Evolutionary conservation across 2,113 vertebrate genomes (phyloP), one percentile per base, ranked within the genome.

Genomic region (Addax nasomaculatus): DNA sequence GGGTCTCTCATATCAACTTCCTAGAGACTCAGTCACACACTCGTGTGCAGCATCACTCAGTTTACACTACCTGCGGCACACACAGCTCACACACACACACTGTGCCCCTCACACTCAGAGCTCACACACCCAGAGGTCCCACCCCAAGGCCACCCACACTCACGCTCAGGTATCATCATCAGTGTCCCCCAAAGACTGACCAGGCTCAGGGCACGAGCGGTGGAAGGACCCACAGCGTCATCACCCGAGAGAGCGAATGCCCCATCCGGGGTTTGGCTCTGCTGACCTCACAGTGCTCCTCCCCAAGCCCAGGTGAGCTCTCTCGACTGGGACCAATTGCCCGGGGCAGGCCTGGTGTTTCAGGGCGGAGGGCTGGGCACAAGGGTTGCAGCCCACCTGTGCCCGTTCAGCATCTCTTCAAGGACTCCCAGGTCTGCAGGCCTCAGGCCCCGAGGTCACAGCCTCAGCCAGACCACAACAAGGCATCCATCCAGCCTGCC

Each of bases 31-130:
- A 1, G 30, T 7, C 11, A 36, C 51, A 12, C 30, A 1, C 23
- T 2, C 0, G 0, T 4, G 0, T 2, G 25, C 0, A 7, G 17
- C 57, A 19, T 33, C 78, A 9, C 76, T 25, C 29, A 5, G 60
- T 51, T 58, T 81, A 29, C 15, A 3, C 47, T 27, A 33, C 53
- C 83, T 67, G n/a, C 2, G 1, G n/a, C n/a, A 70, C 67, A 70
- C n/a, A 39, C 67, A 70, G 70, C 36, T 43, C 36, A 13, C 21
- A 73, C 67, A 70, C 33, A 39, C 55, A 47, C 7, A 1, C 30
- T 30, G 76, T 14, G 33, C 9, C 36, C 9, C 36, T 49, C 83
- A 36, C 30, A 49, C 80, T 62, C 25, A 25, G 43, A 70, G 45
- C 39, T 55, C 92, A 15, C 89, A 43, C 43, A 1, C 43, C 30